phyloP scores from a whole-genome alignment of 2,113 vertebrate species.

The Boulengeromyrus knoepffleri region DNA sequence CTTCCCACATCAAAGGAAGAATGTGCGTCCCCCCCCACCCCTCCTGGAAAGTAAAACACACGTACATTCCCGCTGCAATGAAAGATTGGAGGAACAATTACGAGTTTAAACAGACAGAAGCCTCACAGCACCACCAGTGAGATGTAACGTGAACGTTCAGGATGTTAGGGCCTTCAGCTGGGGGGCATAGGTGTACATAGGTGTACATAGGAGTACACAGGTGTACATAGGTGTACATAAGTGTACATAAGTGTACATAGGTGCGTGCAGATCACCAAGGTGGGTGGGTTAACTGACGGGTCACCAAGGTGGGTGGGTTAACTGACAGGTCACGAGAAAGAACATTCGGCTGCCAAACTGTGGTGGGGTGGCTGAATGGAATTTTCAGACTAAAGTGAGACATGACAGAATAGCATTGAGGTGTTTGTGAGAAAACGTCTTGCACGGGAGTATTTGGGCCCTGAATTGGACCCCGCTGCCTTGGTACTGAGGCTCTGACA shows the following conservation, averaged over 20 bases:
- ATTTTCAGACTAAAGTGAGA: neutral
- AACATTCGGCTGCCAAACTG: neutral
- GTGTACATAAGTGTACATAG: too few species aligned
- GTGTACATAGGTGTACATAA: too few species aligned
- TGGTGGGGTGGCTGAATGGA: neutral
- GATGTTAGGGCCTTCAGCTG: neutral
- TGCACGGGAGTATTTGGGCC: neutral
- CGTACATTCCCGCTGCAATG: neutral
- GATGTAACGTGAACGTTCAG: neutral
- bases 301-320: neutral
- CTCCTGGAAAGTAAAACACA: slow-evolving; percentile 42
- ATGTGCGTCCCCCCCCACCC: slow-evolving; percentile 45
- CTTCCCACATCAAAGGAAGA: slow-evolving; percentile 40
- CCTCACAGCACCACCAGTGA: neutral
- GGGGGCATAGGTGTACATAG: neutral
- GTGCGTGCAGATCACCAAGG: neutral
- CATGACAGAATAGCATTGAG: neutral
- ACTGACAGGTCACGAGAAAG: neutral
- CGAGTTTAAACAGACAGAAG: neutral
- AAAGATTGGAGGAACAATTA: neutral
- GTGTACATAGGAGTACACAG: too few species aligned
- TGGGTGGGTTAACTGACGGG: neutral
- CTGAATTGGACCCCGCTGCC: neutral
- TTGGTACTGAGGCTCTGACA: neutral
- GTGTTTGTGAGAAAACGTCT: neutral